Percentiles rank a stretch among this genome's conserved stretches.
Evolutionary conservation across 2,888 invertebrate species (phyloP).

Genomic region (Villa cingulata): DNA sequence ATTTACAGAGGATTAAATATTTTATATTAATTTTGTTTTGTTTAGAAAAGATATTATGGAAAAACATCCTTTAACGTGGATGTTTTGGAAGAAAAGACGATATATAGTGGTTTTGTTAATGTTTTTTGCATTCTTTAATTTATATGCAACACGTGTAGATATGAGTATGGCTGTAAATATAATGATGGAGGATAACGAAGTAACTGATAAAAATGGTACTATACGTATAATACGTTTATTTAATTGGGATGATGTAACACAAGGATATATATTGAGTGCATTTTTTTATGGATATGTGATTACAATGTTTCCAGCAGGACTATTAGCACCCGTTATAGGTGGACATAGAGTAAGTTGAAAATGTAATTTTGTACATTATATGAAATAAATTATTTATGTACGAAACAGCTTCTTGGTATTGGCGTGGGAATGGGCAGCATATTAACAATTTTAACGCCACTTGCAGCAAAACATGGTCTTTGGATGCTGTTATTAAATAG

Average conservation of each 20-base stretch:
- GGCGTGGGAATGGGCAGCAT: slow-evolving; percentile 58
- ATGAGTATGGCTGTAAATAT: slow-evolving; percentile 78
- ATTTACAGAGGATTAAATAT: too few species aligned
- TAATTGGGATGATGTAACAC: slow-evolving; percentile 56
- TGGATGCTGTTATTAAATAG: slow-evolving; percentile 50
- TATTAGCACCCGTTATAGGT: slow-evolving; percentile 63
- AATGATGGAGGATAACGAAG: slow-evolving; percentile 56
- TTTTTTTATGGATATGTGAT: slow-evolving; percentile 74
- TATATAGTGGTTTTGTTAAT: slow-evolving; percentile 55
- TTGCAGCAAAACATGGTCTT: slow-evolving; percentile 51
- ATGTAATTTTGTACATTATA: not conserved
- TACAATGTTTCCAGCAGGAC: slow-evolving; percentile 64
- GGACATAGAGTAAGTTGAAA: slow-evolving; percentile 44
- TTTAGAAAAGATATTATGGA: not conserved
- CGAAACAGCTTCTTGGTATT: slow-evolving; percentile 39
- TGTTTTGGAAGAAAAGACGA: slow-evolving; percentile 52
- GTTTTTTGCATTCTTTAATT: slow-evolving; percentile 65
- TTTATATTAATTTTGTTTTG: too few species aligned
- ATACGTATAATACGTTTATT: slow-evolving; percentile 48
- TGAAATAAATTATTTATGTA: not conserved
- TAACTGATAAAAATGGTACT: slow-evolving; percentile 44
- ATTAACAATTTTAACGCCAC: slow-evolving; percentile 60
- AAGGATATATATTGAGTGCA: slow-evolving; percentile 60
- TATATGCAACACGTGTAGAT: slow-evolving; percentile 64
- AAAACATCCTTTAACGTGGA: slow-evolving; percentile 35